Evolutionary conservation across 2,888 invertebrate genomes (phyloP), one percentile per base, ranked within the genome.

Genomic region (Eurytoma adleriae): DNA sequence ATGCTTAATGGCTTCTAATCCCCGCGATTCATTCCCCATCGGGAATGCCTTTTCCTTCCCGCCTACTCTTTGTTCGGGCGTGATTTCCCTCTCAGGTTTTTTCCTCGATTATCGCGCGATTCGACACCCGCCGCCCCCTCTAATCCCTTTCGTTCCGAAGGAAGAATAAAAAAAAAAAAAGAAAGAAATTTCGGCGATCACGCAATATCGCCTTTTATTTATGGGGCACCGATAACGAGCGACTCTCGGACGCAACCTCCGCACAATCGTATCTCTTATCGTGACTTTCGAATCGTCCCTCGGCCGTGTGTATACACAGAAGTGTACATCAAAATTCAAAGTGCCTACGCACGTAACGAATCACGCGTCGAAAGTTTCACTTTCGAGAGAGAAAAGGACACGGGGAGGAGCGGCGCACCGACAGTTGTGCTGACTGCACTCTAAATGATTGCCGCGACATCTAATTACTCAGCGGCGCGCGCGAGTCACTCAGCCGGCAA

Each of bases 1-100:
- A 75, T 76, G 40, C 54, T 59, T 72, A 62, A 72, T 68, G 62
- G 56, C 56, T 48, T 24, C 76, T 80, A 76, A 80, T 76, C 62
- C 71, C 56, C 27, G 50, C 76, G 72, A 76, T 76, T 80, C 72
- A 72, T 80, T 71, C 68, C 50, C 50, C 52, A 67, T 24, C 69
- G 54, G 24, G 14, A 50, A 13, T 12, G 18, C 48, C 48, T 30
- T 14, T 30, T 12, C 14, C 50, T 54, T 59, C 50, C 56, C 75
- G 70, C 64, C 52, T 64, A 48, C 10, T 27, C 67, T 69, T 61
- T 56, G 57, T 71, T 78, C 50, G 10, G n/a, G 16, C 62, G n/a
- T 40, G 12, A 50, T 77, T 12, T 24, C n/a, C 18, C n/a, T n/a
- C 18, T 18, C 20, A 40, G 40, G 40, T 40, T 40, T 40, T 40